A percentile compares a stretch with the other conserved stretches of the same genome.
phyloP scores from a whole-genome alignment of 2,113 vertebrate species.

The Tachysurus fulvidraco region DNA sequence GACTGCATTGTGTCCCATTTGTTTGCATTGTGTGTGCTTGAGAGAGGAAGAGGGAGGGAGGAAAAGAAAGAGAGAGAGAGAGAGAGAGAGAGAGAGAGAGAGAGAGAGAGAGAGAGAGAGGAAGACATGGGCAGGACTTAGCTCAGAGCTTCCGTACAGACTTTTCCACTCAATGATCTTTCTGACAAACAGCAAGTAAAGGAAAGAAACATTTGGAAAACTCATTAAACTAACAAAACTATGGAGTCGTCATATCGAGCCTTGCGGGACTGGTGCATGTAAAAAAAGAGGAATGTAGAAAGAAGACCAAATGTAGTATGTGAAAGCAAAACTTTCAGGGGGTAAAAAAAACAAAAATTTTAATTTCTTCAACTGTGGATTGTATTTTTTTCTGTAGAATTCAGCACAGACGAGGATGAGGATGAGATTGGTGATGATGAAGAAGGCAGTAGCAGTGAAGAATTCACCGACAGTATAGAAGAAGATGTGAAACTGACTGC shows the following conservation, averaged over 20 bases:
- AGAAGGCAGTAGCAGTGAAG: constrained; percentile 70
- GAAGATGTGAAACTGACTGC: constrained; percentile 72
- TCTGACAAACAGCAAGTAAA: background rate
- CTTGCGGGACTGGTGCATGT: background rate
- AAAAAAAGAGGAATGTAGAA: background rate
- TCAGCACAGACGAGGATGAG: constrained; percentile 69
- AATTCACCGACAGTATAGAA: constrained; percentile 81
- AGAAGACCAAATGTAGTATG: background rate
- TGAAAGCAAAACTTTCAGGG: background rate
- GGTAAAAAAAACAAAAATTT: background rate
- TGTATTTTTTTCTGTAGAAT: constrained; percentile 71
- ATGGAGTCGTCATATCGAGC: background rate
- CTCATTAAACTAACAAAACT: background rate
- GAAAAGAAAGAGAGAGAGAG: background rate
- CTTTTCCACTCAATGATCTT: constrained; percentile 21
- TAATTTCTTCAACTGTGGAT: constrained; percentile 35
- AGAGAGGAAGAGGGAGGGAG: constrained; percentile 18
- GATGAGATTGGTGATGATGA: constrained; percentile 60
- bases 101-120: background rate
- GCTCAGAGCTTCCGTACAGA: constrained; percentile 18
- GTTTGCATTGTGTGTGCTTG: constrained; percentile 15
- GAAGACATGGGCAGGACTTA: constrained; percentile 43
- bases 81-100: background rate
- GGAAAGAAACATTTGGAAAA: background rate
- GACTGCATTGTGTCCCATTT: background rate